These are phyloP conservation scores for Morpho helenor DNA, from an alignment of 2,888 invertebrate genomes.

Conservation along the genomic window DNA sequence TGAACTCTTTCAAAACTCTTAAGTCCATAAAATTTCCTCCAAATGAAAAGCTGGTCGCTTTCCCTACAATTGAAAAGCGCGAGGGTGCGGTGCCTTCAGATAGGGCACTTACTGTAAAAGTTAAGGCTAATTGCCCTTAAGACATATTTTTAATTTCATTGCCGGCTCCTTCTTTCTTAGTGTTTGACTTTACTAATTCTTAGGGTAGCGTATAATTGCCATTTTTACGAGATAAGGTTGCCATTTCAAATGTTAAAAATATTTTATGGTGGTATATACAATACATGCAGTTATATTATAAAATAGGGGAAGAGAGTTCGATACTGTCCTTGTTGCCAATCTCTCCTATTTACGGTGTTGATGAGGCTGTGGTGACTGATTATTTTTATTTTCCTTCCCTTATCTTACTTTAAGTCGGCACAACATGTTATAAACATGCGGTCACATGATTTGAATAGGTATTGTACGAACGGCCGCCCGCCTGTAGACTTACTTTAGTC, in stretches of 20 bases:
- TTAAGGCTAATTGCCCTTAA: constrained; percentile 80
- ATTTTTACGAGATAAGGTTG: constrained; percentile 77
- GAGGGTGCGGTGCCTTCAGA: constrained; percentile 58
- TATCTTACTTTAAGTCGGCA: too few species aligned
- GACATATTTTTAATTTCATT: constrained; percentile 81
- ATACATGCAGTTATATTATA: neutral
- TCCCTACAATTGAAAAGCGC: constrained; percentile 77
- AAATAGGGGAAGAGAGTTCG: too few species aligned
- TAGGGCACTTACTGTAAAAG: constrained; percentile 79
- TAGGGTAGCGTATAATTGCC: constrained; percentile 71
- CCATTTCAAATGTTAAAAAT: constrained; percentile 72
- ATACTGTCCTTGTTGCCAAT: too few species aligned
- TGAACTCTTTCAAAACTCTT: constrained; percentile 42
- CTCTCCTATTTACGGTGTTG: too few species aligned
- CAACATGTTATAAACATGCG: too few species aligned
- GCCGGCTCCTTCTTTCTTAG: constrained; percentile 74
- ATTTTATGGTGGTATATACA: constrained; percentile 50
- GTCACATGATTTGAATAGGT: too few species aligned
- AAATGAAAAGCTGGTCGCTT: constrained; percentile 58
- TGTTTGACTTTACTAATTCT: constrained; percentile 68
- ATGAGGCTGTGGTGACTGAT: too few species aligned
- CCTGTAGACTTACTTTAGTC: too few species aligned
- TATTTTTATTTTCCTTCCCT: too few species aligned
- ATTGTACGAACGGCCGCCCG: too few species aligned
- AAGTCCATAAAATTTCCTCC: constrained; percentile 75